phyloP scores from a whole-genome alignment of 1,140 invertebrate genomes.

The Habropoda laboriosa region DNA sequence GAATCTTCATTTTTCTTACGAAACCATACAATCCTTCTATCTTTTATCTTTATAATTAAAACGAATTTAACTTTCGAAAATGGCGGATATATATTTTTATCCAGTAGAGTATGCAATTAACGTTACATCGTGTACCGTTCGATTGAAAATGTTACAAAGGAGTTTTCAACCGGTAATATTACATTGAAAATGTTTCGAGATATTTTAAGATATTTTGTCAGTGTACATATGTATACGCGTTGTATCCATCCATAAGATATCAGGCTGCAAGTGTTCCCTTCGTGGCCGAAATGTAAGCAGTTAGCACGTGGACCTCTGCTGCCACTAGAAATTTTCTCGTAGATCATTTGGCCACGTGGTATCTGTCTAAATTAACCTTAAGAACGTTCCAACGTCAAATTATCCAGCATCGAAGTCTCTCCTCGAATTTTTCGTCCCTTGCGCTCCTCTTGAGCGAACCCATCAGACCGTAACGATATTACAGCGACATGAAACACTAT shows the following conservation, averaged over 20 bases:
- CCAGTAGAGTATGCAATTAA: too few species aligned
- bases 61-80: too few species aligned
- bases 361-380: constrained; percentile 26
- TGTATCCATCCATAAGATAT: background rate
- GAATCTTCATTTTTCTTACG: too few species aligned
- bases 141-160: too few species aligned
- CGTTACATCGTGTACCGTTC: too few species aligned
- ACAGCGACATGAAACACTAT: constrained; percentile 4
- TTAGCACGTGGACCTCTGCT: constrained; percentile 4
- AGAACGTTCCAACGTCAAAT: constrained; percentile 5
- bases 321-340: constrained; percentile 21
- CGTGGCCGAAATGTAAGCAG: background rate
- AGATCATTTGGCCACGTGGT: constrained; percentile 43
- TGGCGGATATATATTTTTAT: too few species aligned
- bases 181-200: background rate
- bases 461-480: background rate
- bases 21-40: too few species aligned
- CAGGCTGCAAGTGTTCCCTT: background rate
- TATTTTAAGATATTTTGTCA: background rate
- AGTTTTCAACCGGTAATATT: background rate
- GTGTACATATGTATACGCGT: background rate
- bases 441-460: too few species aligned
- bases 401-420: too few species aligned
- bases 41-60: too few species aligned
- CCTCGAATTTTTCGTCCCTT: background rate